Base-by-base conservation (phyloP, 1,140 invertebrate genomes). In the Temnothorax nylanderi region DNA sequence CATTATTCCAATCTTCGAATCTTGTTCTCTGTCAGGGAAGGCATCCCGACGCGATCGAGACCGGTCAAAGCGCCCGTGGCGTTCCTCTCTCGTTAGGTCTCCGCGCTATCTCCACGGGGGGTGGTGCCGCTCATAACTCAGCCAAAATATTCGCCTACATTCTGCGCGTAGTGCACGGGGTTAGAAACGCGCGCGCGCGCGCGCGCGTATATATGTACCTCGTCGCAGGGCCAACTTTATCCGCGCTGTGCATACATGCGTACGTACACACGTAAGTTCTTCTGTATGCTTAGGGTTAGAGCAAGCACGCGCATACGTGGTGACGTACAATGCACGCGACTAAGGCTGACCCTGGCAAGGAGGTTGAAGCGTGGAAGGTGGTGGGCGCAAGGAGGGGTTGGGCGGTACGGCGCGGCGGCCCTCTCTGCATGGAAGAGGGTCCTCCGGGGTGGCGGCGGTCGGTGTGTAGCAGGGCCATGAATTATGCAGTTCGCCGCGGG, bases 401-500 rank as follows among this genome's bases (percentile, higher is more conserved):
- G 76, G 56, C 64, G 86, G 69, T 67, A 75, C 26, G 26, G 26
- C 26, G 71, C 78, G 87, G 87, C 77, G 75, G 75, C 78, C 84
- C 86, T 86, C 72, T 69, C 26, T 26, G n/a, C n/a, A n/a, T n/a
- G 44, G 71, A 78, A 86, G 86, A 86, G 72, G 86, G 88, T 89
- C 81, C 77, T 72, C 26, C 72, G 62, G 84, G 76, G 89, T 90
- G 90, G 89, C 85, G 90, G 92, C 86, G 90, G 92, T 90, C 90
- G 92, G 90, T 92, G 91, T 92, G 90, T 88, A 93, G 92, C 76
- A 89, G 92, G 89, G 91, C 93, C 92, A 95, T 95, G 94, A 94
- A 95, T 94, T 94, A 95, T 94, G 94, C 94, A 95, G 94, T 91
- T 92, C 88, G 92, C 94, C 93, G 89, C 91, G 91, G 93, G 93